Base-by-base conservation (phyloP, 2,113 vertebrate genomes). In the Paracanthobrama guichenoti region DNA sequence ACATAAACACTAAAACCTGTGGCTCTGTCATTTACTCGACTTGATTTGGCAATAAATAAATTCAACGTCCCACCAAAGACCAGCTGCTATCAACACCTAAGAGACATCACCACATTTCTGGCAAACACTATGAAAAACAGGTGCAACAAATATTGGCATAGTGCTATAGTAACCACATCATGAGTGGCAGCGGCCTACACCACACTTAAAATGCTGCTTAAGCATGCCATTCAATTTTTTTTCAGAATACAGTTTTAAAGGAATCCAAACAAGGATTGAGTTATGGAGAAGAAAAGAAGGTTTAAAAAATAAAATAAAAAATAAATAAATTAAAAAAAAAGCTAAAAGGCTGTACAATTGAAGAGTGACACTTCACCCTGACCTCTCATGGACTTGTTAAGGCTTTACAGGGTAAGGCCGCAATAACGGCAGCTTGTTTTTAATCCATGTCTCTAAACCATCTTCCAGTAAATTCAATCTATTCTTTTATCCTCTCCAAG, bases 381-480 rank as follows among this genome's bases (percentile, higher is more conserved):
- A 67, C 78, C 66, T 57, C 31, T 57, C 80, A 53, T 22, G 6
- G 42, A 35, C 60, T 67, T 79, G 78, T 79, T 50, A 67, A 53
- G 8, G 42, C 81, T 82, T 73, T 50, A 46, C 53, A 75, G 55
- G 28, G 28, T 55, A 20, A 71, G 22, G 42, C 13, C 1, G 6
- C 26, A 59, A 39, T 80, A 59, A 80, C 11, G 12, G 35, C 42
- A 57, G 53, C 53, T 73, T 20, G 64, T 13, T 24, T 72, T 11
- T 80, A 79, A 85, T 85, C 66, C 76, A 48, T 26, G 22, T 11
- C 46, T 66, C 60, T 55, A 48, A 31, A 53, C 6, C 82, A 46
- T 62, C 66, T 79, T 85, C 50, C 84, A 79, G 84, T 79, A 79
- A 85, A 79, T 42, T 48, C 12, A 67, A 46, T 26, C 82, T 35